phyloP scores from a whole-genome alignment of 2,888 invertebrate genomes.

The Therioaphis trifolii region DNA sequence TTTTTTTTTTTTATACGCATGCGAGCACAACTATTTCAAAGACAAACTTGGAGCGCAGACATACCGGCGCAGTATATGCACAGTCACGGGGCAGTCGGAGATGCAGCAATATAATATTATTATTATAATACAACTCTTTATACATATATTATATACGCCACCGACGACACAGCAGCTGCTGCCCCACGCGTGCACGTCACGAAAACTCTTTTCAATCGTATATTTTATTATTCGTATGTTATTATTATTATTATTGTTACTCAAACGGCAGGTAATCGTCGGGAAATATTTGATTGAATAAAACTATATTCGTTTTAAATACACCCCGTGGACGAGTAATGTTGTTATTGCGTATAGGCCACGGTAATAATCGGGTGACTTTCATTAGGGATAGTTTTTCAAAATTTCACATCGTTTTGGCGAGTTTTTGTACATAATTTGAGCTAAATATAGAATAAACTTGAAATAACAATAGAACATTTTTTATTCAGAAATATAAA shows the following conservation, averaged over 20 bases:
- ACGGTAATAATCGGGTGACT: no score
- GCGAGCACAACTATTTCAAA: background rate
- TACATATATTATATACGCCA: background rate
- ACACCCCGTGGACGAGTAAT: no score
- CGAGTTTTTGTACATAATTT: no score
- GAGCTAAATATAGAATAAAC: no score
- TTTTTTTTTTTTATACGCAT: constrained; percentile 12
- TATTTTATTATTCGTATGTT: background rate
- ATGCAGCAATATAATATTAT: background rate
- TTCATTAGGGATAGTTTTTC: no score
- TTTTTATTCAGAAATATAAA: no score
- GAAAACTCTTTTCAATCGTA: constrained; percentile 56
- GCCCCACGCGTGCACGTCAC: background rate
- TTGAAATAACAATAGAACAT: no score
- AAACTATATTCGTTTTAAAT: no score
- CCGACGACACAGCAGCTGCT: constrained; percentile 8
- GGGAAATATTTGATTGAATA: constrained; percentile 31
- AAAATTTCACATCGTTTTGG: no score
- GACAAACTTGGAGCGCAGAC: constrained; percentile 59
- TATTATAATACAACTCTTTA: background rate
- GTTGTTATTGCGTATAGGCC: no score
- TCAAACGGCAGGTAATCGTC: constrained; percentile 34
- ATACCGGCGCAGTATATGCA: constrained; percentile 59
- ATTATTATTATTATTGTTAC: constrained; percentile 22
- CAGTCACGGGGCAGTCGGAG: constrained; percentile 57